These are phyloP conservation scores for Cladorhizidae sp. DNA, from an alignment of 37 sponge, comb jelly and placozoan genomes.

Conservation along the genomic window DNA sequence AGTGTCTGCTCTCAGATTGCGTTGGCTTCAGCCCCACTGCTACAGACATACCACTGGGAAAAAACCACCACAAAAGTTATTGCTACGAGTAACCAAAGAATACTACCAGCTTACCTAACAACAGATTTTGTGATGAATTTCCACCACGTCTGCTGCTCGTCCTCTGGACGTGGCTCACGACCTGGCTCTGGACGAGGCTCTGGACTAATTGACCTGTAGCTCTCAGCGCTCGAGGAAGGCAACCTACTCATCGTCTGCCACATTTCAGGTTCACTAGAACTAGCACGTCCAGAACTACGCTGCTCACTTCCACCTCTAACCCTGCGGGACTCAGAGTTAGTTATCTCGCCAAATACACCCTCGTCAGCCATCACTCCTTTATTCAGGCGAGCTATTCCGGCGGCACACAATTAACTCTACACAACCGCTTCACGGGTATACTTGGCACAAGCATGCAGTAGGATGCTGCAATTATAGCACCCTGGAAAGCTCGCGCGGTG, in stretches of 20 bases:
- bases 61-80: neutral
- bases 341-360: no score
- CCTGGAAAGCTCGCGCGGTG: no score
- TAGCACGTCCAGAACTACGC: neutral
- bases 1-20: conserved; percentile 16
- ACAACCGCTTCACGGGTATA: no score
- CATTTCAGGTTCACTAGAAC: neutral
- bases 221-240: neutral
- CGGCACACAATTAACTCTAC: no score
- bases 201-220: neutral
- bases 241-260: neutral
- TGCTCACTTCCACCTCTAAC: no score
- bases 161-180: neutral
- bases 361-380: no score
- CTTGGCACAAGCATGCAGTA: no score
- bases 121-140: conserved; percentile 11
- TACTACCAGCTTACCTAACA: neutral
- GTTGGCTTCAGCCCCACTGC: conserved; percentile 47
- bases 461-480: no score
- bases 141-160: neutral
- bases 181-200: neutral
- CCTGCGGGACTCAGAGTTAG: no score
- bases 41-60: conserved; percentile 10
- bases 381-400: neutral
- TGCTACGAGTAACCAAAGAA: neutral